Evolutionary conservation across 2,888 invertebrate genomes (phyloP).

Genomic region (Catocala fraxini): DNA sequence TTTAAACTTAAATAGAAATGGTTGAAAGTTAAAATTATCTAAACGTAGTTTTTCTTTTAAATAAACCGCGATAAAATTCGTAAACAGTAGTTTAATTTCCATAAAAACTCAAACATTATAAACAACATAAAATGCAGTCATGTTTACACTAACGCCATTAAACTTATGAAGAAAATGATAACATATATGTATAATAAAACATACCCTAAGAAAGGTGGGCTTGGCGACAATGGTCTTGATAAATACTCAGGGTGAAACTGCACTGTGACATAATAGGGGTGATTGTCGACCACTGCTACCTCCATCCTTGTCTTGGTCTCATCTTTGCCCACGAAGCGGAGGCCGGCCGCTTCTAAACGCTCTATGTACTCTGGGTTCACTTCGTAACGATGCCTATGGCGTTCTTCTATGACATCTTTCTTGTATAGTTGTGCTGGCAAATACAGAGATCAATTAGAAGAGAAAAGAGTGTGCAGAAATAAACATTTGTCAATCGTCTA

Average conservation of each 20-base stretch:
- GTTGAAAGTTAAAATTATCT: too few species aligned
- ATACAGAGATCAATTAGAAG: conserved; percentile 1
- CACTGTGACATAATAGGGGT: conserved; percentile 97
- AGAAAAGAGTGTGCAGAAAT: too few species aligned
- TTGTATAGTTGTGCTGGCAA: conserved; percentile 92
- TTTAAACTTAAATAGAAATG: too few species aligned
- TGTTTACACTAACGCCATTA: neutral
- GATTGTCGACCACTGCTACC: conserved; percentile 94
- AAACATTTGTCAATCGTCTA: too few species aligned
- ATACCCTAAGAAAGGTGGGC: conserved; percentile 97
- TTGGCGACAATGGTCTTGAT: conserved; percentile 96
- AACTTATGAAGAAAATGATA: neutral
- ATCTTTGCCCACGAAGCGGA: conserved; percentile 96
- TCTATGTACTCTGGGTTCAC: conserved; percentile 96
- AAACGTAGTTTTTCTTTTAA: too few species aligned
- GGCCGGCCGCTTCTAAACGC: conserved; percentile 92
- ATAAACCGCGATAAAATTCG: too few species aligned
- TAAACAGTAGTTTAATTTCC: too few species aligned
- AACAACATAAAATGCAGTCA: too few species aligned
- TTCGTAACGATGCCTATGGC: conserved; percentile 99
- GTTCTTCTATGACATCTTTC: conserved; percentile 94
- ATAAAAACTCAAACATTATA: too few species aligned
- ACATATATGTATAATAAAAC: conserved; percentile 29
- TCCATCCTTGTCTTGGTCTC: conserved; percentile 97
- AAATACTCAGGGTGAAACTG: conserved; percentile 99